Conservation (phyloP, 2,888 invertebrate species). For the Folsomia manolachei region DNA sequence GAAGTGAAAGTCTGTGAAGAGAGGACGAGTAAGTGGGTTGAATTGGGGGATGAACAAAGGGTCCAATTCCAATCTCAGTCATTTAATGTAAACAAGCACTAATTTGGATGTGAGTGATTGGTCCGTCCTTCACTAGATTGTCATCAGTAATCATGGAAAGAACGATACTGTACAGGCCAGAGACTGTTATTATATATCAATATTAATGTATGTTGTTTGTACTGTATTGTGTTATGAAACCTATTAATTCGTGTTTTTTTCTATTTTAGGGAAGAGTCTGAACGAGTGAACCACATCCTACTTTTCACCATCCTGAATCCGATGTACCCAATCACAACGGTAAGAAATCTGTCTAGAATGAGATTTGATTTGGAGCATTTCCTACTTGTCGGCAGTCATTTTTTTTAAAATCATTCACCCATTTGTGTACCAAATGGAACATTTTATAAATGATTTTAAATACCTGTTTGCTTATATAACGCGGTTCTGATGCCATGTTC, state of each 20-base stretch:
- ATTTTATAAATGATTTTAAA: neutral
- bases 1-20: neutral
- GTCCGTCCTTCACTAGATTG: too few relatives aligned
- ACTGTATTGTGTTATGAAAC: too few relatives aligned
- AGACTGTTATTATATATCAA: neutral
- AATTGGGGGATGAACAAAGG: neutral
- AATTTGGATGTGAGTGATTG: neutral
- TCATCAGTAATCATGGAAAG: neutral
- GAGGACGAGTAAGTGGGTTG: neutral
- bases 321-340: conserved; percentile 98
- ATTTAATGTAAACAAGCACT: neutral
- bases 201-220: neutral
- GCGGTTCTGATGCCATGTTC: too few relatives aligned
- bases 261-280: conserved; percentile 67
- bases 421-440: neutral
- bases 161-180: neutral
- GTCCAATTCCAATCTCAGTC: conserved; percentile 20
- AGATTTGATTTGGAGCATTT: too few relatives aligned
- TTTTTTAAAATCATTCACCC: too few relatives aligned
- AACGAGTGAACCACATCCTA: conserved; percentile 91
- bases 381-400: too few relatives aligned
- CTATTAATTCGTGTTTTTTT: conserved; percentile 19
- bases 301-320: conserved; percentile 97
- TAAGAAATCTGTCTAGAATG: conserved; percentile 60
- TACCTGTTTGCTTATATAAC: neutral